Evolutionary conservation across 2,888 invertebrate species (phyloP).

Genomic region (Mechanitis mazaeus): DNA sequence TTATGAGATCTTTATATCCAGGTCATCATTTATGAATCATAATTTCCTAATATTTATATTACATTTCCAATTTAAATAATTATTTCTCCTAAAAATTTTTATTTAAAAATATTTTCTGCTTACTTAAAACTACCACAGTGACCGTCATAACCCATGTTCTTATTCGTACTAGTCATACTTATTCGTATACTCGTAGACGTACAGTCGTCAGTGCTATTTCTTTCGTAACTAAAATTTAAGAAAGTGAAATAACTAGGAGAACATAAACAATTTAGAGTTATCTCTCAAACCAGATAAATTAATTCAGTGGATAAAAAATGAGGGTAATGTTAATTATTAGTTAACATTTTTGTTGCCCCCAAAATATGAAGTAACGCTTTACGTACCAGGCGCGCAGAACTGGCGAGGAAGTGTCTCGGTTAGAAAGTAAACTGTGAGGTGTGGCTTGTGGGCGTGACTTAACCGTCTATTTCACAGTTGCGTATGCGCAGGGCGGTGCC

Average conservation of each 20-base stretch:
- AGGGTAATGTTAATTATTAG: neutral
- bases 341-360: neutral
- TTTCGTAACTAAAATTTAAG: conserved; percentile 2
- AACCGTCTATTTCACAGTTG: neutral
- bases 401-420: neutral
- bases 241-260: conserved; percentile 5
- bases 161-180: too few species aligned
- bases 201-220: neutral
- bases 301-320: neutral
- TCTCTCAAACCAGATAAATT: neutral
- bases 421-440: neutral
- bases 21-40: too few species aligned
- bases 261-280: neutral
- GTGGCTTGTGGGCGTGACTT: neutral
- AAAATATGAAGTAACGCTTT: conserved; percentile 1
- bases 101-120: too few species aligned
- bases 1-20: too few species aligned
- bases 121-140: too few species aligned
- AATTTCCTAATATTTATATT: too few species aligned
- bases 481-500: neutral
- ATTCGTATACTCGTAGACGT: neutral
- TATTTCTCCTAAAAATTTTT: too few species aligned
- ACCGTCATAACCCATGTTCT: too few species aligned
- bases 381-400: conserved; percentile 2
- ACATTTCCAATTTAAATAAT: too few species aligned